Percentiles rank a stretch among this genome's conserved stretches.
These are phyloP conservation scores for Trachelus iudaicus DNA, from an alignment of 2,888 invertebrate genomes.

Conservation along the genomic window DNA sequence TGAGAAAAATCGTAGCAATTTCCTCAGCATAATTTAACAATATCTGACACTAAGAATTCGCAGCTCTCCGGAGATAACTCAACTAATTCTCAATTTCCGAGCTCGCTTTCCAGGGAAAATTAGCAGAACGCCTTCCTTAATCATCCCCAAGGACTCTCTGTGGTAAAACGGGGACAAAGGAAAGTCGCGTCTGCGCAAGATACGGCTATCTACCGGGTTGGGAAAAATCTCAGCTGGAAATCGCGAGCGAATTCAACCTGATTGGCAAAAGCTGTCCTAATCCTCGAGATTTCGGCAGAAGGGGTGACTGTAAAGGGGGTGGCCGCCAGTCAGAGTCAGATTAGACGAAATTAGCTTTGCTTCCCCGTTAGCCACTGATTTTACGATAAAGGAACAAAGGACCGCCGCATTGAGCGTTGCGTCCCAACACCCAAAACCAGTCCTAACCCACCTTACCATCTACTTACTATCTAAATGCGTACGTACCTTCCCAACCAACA, in stretches of 20 bases:
- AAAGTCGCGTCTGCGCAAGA: background rate
- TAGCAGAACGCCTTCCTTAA: background rate
- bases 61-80: background rate
- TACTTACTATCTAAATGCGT: background rate
- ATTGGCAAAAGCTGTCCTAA: background rate
- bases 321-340: background rate
- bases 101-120: background rate
- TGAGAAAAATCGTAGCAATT: background rate
- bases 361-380: constrained; percentile 17
- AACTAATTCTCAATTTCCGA: background rate
- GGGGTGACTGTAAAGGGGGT: background rate
- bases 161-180: background rate
- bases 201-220: background rate
- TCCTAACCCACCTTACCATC: background rate
- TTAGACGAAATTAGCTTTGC: constrained; percentile 21
- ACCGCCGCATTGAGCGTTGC: background rate
- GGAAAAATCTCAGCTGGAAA: background rate
- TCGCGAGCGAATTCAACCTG: background rate
- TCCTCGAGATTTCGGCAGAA: background rate
- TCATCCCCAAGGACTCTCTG: background rate
- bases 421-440: background rate
- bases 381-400: constrained; percentile 22
- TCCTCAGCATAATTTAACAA: background rate
- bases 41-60: background rate
- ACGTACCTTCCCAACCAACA: background rate